phyloP scores from a whole-genome alignment of 2,797 vertebrate genomes.

The Syngnathus rostellatus region DNA sequence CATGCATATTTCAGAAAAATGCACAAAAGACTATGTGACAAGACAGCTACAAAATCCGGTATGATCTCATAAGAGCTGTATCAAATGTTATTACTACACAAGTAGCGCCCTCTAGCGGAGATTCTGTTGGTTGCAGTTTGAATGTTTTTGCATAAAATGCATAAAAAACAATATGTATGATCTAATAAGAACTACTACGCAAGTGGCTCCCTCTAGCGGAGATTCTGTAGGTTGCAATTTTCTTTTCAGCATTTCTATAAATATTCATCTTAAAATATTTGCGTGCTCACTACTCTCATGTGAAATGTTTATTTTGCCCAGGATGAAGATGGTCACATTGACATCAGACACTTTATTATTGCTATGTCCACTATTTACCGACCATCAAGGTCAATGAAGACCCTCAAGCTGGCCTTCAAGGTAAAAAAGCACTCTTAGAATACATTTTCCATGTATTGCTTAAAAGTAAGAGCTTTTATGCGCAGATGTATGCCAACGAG shows the following conservation, averaged over 20 bases:
- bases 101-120: not conserved
- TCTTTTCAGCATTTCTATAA: too few relatives aligned
- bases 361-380: slow-evolving; percentile 81
- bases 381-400: slow-evolving; percentile 80
- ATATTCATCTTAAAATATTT: not conserved
- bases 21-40: too few relatives aligned
- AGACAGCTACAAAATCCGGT: too few relatives aligned
- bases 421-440: slow-evolving; percentile 31
- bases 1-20: too few relatives aligned
- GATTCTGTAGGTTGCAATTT: not conserved
- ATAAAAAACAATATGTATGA: too few relatives aligned
- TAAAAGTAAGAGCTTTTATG: not conserved
- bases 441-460: not conserved
- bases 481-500: slow-evolving; percentile 79
- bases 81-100: not conserved
- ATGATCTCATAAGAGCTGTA: too few relatives aligned
- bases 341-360: slow-evolving; percentile 78
- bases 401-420: slow-evolving; percentile 81
- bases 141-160: too few relatives aligned
- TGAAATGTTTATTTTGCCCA: slow-evolving; percentile 26
- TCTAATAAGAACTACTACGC: not conserved
- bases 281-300: not conserved
- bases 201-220: not conserved
- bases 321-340: slow-evolving; percentile 70
- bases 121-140: not conserved